Conservation (phyloP, 1,140 invertebrate genomes). For the Caerostris darwini region DNA sequence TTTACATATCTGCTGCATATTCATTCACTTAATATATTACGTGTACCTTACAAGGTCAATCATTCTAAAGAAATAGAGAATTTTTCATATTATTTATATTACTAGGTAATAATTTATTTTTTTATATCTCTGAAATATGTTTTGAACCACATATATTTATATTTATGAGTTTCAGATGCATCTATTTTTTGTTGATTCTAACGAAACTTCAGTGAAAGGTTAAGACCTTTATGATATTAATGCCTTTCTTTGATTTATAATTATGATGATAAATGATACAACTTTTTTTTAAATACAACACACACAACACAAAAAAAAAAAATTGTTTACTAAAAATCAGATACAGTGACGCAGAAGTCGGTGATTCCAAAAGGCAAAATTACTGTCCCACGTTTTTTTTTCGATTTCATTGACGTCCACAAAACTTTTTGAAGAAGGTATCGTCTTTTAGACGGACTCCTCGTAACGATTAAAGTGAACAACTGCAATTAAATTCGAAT, state of each 20-base stretch:
- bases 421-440: background rate
- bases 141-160: no score
- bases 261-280: background rate
- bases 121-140: no score
- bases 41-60: no score
- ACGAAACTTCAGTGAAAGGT: no score
- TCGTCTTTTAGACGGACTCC: background rate
- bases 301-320: background rate
- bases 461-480: slow-evolving; percentile 4
- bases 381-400: background rate
- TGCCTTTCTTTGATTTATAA: background rate
- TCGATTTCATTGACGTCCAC: background rate
- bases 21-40: no score
- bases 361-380: background rate
- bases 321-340: background rate
- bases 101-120: no score
- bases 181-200: no score
- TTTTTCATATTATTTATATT: no score
- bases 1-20: no score
- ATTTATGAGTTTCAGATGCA: no score
- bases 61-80: no score
- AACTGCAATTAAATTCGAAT: slow-evolving; percentile 20
- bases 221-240: background rate
- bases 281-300: no score
- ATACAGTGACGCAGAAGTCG: background rate